Percentiles rank a stretch among this genome's conserved stretches.
These are phyloP conservation scores for Apis mellifera DNA, from an alignment of 1,140 invertebrate genomes.

Conservation along the genomic window Amel_HAv3.1 CM009936.2:12663501-12664000, in stretches of 20 bases:
- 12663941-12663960: neutral
- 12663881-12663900: neutral
- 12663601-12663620: neutral
- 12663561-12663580: neutral
- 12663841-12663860: slow-evolving; percentile 63
- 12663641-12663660: neutral
- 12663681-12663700: slow-evolving; percentile 16
- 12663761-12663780: neutral
- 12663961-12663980: slow-evolving; percentile 56
- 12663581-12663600: neutral
- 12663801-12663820: slow-evolving; percentile 60
- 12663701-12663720: slow-evolving; percentile 8
- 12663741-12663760: slow-evolving; percentile 28
- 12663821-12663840: slow-evolving; percentile 51
- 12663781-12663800: slow-evolving; percentile 51
- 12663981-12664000: slow-evolving; percentile 43
- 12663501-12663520: neutral
- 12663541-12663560: neutral
- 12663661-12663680: slow-evolving; percentile 20
- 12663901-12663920: slow-evolving; percentile 61
- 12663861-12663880: slow-evolving; percentile 60
- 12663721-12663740: slow-evolving; percentile 37
- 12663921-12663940: slow-evolving; percentile 53
- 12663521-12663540: neutral
- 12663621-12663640: neutral